Conservation (phyloP, 2,113 vertebrate genomes). For the Rhabdornis inornatus region DNA sequence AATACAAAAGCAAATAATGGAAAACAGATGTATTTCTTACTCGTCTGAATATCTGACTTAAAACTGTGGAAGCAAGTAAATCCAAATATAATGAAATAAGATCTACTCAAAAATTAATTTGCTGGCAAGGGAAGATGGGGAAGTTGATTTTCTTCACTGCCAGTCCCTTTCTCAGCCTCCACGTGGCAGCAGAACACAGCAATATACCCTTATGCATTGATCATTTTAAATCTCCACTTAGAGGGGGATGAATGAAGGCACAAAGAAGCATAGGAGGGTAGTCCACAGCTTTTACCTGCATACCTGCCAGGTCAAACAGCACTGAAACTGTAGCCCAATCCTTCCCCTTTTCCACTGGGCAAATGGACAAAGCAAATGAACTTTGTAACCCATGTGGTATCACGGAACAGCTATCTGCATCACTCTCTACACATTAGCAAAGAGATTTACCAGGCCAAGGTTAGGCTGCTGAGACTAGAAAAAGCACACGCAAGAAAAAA, state of each 20-base stretch:
- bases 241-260: neutral
- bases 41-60: neutral
- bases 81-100: neutral
- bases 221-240: neutral
- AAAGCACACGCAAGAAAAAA: neutral
- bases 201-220: neutral
- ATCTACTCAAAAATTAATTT: neutral
- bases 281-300: neutral
- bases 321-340: neutral
- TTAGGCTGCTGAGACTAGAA: neutral
- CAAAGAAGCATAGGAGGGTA: neutral
- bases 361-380: constrained; percentile 24
- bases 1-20: neutral
- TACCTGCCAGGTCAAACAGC: neutral
- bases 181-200: constrained; percentile 24
- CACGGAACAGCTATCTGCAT: neutral
- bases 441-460: constrained; percentile 1
- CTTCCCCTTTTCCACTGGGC: neutral
- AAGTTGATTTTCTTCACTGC: neutral
- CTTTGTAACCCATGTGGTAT: neutral
- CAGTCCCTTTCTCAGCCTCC: neutral
- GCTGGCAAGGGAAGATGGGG: neutral
- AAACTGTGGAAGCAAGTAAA: neutral
- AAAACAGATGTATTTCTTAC: neutral
- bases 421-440: neutral